Percentiles rank a stretch among this genome's conserved stretches.
Conservation (phyloP, 2,113 vertebrate species). For the Campylomormyrus numenius region DNA sequence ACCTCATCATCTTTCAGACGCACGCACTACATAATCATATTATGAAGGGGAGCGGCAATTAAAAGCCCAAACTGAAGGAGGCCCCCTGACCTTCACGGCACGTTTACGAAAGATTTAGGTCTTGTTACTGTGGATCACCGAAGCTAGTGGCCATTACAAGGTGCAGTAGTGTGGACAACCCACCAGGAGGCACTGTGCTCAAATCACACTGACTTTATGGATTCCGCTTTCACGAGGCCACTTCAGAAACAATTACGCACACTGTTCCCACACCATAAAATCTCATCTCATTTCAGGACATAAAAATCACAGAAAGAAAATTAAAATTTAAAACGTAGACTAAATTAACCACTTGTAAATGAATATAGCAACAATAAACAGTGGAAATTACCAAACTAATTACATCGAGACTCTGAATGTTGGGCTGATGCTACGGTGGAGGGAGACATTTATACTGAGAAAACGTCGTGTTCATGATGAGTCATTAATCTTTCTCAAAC, state of each 20-base stretch:
- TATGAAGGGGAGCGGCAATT: conserved; percentile 39
- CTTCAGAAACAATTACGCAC: background rate
- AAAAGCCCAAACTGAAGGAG: conserved; percentile 37
- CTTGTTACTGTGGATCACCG: conserved; percentile 7
- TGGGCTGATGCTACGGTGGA: background rate
- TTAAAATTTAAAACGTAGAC: background rate
- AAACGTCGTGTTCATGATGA: background rate
- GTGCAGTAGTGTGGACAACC: background rate
- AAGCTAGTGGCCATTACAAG: background rate
- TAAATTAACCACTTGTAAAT: conserved; percentile 9
- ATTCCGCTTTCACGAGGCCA: background rate
- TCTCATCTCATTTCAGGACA: conserved; percentile 4
- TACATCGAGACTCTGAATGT: background rate
- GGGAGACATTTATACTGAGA: background rate
- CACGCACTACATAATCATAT: conserved; percentile 39
- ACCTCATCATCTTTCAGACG: conserved; percentile 35
- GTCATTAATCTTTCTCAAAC: background rate
- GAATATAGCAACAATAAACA: background rate
- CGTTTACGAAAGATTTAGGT: conserved; percentile 24
- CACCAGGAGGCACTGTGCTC: background rate
- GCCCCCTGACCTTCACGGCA: conserved; percentile 39
- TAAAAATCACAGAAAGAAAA: background rate
- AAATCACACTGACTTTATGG: background rate
- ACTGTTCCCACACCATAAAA: background rate
- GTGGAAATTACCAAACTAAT: background rate